Evolutionary conservation across 2,113 vertebrate species (phyloP), one percentile per base, ranked within the genome.

Genomic region (Ptilonorhynchus violaceus): DNA sequence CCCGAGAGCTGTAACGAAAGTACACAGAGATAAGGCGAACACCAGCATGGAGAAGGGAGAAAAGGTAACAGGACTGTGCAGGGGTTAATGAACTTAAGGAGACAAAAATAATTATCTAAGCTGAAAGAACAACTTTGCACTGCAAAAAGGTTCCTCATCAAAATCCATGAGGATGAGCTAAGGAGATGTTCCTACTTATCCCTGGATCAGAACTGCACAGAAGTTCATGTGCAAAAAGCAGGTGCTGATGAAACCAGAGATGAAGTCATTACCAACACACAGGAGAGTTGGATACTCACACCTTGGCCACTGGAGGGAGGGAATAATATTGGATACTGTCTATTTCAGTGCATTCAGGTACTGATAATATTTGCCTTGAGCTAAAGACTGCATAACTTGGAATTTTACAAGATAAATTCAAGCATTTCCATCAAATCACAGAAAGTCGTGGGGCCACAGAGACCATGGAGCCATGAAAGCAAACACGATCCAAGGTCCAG

Each of bases 251-350:
- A 70, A 62, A n/a, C 10, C 52, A 62, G 60, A 53, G 62, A 12
- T 35, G 31, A 42, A 72, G 4, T 30, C 8, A 18, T 24, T 76
- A 33, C 33, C 62, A 64, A 35, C 17, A 55, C 30, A 15, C 24
- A n/a, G 52, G 9, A 66, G 42, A 58, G 22, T 0, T 0, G 1
- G 50, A 37, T 1, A 53, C 22, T 41, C 10, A 24, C 30, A 63
- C 25, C n/a, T 46, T 21, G 33, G 42, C 28, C 58, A 25, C 15
- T 30, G 13, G 14, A 69, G 8, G 15, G 69, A 44, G 0, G 1
- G 18, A 73, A 66, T 1, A n/a, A 1, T 13, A 84, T 25, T n/a
- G 28, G 9, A 16, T 9, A 1, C 13, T 28, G 30, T 11, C 3
- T 5, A 20, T 77, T 77, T 53, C 33, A 53, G 10, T 6, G 28